Conservation (phyloP, 2,888 invertebrate genomes). For the Flexamia atlantica region DNA sequence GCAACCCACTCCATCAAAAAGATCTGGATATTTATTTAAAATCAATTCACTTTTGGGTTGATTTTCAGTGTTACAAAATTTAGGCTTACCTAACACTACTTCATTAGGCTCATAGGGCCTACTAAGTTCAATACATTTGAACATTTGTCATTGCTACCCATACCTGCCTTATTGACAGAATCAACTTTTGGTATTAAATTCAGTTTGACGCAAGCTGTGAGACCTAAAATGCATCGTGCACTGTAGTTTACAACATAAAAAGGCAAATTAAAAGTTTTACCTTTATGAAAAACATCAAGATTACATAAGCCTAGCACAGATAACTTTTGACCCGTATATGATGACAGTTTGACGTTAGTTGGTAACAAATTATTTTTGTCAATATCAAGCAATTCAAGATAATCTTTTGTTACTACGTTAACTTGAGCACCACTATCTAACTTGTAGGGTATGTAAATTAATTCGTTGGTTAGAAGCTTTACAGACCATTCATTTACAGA, state of each 20-base stretch:
- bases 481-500: not conserved
- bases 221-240: not conserved
- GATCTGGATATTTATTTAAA: not conserved
- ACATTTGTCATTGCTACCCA: too few relatives aligned
- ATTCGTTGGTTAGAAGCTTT: not conserved
- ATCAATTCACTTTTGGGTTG: not conserved
- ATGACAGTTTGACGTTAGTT: not conserved
- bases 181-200: conserved; percentile 1
- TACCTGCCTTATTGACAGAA: not conserved
- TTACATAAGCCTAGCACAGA: conserved; percentile 4
- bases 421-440: conserved; percentile 4
- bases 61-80: too few relatives aligned
- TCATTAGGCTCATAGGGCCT: not conserved
- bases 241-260: not conserved
- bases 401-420: not conserved
- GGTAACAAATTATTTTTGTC: not conserved
- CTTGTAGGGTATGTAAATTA: not conserved
- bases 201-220: not conserved
- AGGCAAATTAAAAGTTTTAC: not conserved
- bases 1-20: conserved; percentile 17
- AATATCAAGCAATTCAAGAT: not conserved
- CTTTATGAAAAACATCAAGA: not conserved
- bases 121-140: not conserved
- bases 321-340: not conserved
- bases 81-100: not conserved